Conservation (phyloP, 2,113 vertebrate genomes). For the Pangasianodon hypophthalmus region DNA sequence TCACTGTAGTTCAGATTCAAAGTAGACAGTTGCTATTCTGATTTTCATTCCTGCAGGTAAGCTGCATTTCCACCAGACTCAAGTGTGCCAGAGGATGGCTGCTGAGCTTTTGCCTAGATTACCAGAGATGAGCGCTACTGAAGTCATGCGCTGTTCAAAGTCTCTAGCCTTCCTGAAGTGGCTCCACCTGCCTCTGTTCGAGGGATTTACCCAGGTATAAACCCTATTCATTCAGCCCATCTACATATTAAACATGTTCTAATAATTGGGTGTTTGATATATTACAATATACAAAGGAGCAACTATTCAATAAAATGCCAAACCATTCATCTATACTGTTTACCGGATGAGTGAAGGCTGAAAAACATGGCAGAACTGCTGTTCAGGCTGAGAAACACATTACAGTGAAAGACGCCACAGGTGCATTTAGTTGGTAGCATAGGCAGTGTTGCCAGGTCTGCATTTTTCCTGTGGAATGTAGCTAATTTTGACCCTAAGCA, state of each 20-base stretch:
- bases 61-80: slow-evolving; percentile 84
- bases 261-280: background rate
- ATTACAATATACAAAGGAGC: background rate
- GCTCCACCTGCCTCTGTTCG: slow-evolving; percentile 83
- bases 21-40: background rate
- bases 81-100: slow-evolving; percentile 83
- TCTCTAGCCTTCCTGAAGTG: slow-evolving; percentile 88
- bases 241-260: background rate
- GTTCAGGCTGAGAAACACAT: background rate
- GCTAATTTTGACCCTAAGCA: background rate
- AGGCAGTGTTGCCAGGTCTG: background rate
- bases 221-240: background rate
- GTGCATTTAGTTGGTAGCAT: background rate
- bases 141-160: slow-evolving; percentile 77
- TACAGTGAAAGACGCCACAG: background rate
- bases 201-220: slow-evolving; percentile 82
- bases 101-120: slow-evolving; percentile 77
- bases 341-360: background rate
- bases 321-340: background rate
- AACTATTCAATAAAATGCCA: background rate
- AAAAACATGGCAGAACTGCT: background rate
- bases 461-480: background rate
- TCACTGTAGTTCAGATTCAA: background rate
- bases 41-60: slow-evolving; percentile 73
- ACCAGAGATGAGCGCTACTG: slow-evolving; percentile 60